These are phyloP conservation scores for Peribatodes rhomboidaria DNA, from an alignment of 2,888 invertebrate genomes.

Conservation along the genomic window DNA sequence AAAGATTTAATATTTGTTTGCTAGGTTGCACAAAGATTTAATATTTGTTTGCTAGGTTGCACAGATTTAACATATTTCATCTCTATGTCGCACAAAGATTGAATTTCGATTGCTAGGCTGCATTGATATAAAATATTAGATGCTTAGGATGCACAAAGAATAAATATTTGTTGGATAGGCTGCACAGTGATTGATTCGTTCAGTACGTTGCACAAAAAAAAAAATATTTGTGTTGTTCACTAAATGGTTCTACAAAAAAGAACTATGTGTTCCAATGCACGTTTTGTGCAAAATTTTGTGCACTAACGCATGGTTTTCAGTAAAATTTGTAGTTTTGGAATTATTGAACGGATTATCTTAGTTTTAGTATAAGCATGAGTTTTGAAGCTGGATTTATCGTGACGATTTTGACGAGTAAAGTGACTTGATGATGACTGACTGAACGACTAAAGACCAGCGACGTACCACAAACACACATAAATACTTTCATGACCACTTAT, in stretches of 20 bases:
- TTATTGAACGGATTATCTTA: background rate
- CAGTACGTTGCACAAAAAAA: background rate
- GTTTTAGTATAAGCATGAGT: conserved; percentile 7
- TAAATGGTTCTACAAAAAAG: background rate
- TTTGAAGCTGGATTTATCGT: background rate
- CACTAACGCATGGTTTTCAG: background rate
- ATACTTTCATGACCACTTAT: background rate
- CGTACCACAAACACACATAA: background rate
- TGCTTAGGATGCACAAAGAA: background rate
- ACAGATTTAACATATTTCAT: background rate
- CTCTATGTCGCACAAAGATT: background rate
- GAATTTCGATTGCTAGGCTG: background rate
- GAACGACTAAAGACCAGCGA: background rate
- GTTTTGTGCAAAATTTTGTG: background rate
- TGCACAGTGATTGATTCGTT: no score
- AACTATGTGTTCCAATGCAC: background rate
- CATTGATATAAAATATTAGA: no score
- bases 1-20: background rate
- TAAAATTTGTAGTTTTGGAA: background rate
- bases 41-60: conserved; percentile 1
- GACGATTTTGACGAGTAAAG: background rate
- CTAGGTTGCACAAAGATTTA: background rate
- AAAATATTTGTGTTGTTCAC: background rate
- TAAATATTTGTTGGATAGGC: background rate
- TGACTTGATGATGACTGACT: background rate